Evolutionary conservation across 2,113 vertebrate genomes (phyloP), one percentile per base, ranked within the genome.

Genomic region (Elgaria multicarinata): DNA sequence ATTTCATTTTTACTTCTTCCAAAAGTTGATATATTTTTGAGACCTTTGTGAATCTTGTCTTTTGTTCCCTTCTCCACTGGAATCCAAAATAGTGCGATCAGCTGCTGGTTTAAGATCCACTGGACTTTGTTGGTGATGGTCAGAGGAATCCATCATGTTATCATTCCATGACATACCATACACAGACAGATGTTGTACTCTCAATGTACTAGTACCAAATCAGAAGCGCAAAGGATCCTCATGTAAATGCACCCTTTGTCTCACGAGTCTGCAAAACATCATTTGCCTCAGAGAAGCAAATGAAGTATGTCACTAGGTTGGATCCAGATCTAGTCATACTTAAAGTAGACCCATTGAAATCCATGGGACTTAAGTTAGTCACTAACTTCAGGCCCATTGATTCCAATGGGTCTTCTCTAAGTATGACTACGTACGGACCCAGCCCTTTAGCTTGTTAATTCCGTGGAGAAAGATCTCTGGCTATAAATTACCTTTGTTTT

Each of bases 401-500:
- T 53, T 53, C 50, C 46, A 50, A 53, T 53, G 50, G 50, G 9
- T 53, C 50, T 53, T 53, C 50, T 53, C 46, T 50, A 50, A 50
- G 46, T 50, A 5, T 50, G 46, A 50, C 46, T 50, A 50, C 3
- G 46, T 50, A 6, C 12, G 50, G 10, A 53, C 50, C 50, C 50
- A 53, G 12, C 50, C 50, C 58, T 46, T 12, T 81, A 69, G 88
- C 74, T 91, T 91, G 67, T 91, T 80, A 90, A 42, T 62, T 90
- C 26, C 10, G 80, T n/a, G 62, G 58, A 76, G 26, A 8, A 86
- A 91, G 66, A 46, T 86, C 28, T 86, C 90, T 74, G 2, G 64
- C 64, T 85, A 72, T 77, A 89, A 66, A 93, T 93, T 90, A 71
- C 77, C 39, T 92, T 92, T 76, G 31, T 84, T 92, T 86, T 62